These are phyloP conservation scores for Candoia aspera DNA, from an alignment of 2,113 vertebrate genomes.

Conservation along the genomic window DNA sequence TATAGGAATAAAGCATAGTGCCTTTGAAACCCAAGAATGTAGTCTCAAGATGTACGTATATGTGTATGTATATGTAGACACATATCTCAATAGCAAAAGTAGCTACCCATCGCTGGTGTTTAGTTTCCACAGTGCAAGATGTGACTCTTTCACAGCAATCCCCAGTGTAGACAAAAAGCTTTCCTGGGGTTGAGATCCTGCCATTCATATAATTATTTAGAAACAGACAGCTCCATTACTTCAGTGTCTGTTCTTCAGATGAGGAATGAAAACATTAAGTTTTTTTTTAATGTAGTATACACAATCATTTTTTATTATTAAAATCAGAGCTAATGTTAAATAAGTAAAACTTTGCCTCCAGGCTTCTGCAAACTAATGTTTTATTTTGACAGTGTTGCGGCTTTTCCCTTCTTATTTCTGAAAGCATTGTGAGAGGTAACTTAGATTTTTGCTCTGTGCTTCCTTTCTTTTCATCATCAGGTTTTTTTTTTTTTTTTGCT, in stretches of 20 bases:
- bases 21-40: neutral
- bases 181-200: slow-evolving; percentile 62
- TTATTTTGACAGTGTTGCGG: slow-evolving; percentile 73
- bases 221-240: slow-evolving; percentile 60
- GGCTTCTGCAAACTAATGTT: slow-evolving; percentile 76
- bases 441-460: slow-evolving; percentile 64
- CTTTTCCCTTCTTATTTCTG: slow-evolving; percentile 59
- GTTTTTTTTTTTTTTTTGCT: slow-evolving; percentile 52
- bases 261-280: slow-evolving; percentile 72
- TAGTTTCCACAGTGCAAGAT: slow-evolving; percentile 49
- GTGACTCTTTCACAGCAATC: slow-evolving; percentile 50
- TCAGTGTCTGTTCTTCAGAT: slow-evolving; percentile 62
- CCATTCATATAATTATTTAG: slow-evolving; percentile 58
- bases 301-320: slow-evolving; percentile 73
- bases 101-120: slow-evolving; percentile 23
- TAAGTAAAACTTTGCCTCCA: slow-evolving; percentile 77
- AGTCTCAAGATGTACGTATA: slow-evolving; percentile 14
- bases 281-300: slow-evolving; percentile 73
- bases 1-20: neutral
- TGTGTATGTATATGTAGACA: neutral
- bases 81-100: slow-evolving; percentile 45
- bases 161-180: slow-evolving; percentile 63
- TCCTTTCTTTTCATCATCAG: slow-evolving; percentile 36
- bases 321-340: slow-evolving; percentile 79
- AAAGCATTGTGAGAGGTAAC: slow-evolving; percentile 68